Percentiles rank a stretch among this genome's conserved stretches.
Conservation (phyloP, 2,797 vertebrate species). For the Acrossocheilus wenchowensis region DNA sequence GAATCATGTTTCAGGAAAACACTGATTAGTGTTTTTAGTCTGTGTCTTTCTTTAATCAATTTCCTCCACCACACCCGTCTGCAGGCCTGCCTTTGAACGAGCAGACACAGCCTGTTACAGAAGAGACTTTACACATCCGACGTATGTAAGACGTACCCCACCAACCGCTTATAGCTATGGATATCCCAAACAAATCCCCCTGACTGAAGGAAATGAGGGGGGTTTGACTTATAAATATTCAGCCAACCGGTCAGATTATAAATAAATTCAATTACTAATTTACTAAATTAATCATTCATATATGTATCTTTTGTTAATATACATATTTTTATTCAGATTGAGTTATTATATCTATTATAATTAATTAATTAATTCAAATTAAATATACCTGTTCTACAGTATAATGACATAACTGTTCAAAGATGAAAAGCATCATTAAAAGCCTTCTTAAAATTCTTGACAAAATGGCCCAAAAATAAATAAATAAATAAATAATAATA, state of each 20-base stretch:
- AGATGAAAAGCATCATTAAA: neutral
- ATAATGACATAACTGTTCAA: no score
- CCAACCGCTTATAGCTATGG: conserved; percentile 55
- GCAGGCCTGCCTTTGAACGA: conserved; percentile 41
- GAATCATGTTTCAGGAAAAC: conserved; percentile 74
- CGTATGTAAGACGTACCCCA: conserved; percentile 8
- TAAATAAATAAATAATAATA: neutral
- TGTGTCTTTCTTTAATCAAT: conserved; percentile 49
- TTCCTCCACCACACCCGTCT: conserved; percentile 45
- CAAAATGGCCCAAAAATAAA: neutral
- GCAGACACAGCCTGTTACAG: conserved; percentile 40
- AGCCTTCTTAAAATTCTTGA: neutral
- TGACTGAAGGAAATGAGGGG: conserved; percentile 63
- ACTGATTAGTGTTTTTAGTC: conserved; percentile 69
- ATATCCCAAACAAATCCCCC: conserved; percentile 56
- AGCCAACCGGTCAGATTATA: conserved; percentile 33
- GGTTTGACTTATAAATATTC: conserved; percentile 47
- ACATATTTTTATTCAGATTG: neutral
- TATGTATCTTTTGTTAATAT: neutral
- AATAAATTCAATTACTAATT: neutral
- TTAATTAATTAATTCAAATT: neutral
- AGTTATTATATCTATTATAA: neutral
- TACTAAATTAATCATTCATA: neutral
- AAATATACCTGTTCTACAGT: neutral
- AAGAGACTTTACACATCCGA: conserved; percentile 12